Conservation (phyloP, 2,113 vertebrate species). For the Amphiprion ocellaris region DNA sequence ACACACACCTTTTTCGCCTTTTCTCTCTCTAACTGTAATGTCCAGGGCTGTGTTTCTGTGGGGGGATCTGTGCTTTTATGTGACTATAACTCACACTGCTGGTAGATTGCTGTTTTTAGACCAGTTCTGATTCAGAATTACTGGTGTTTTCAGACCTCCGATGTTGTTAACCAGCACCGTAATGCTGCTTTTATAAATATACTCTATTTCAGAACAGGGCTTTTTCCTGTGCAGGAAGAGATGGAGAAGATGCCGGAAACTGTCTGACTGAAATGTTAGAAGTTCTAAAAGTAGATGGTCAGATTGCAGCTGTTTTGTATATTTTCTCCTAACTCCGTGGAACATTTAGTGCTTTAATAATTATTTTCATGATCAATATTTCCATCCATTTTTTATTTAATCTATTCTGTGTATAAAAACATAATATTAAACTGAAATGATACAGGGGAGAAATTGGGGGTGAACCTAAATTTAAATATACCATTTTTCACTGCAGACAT, state of each 20-base stretch:
- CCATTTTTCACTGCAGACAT: too few species aligned
- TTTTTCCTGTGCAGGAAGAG: neutral
- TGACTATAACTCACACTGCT: slow-evolving; percentile 33
- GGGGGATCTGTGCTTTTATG: slow-evolving; percentile 35
- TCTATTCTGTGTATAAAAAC: too few species aligned
- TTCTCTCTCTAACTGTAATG: slow-evolving; percentile 49
- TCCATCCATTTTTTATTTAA: too few species aligned
- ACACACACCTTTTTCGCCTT: slow-evolving; percentile 3
- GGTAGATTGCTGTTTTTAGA: slow-evolving; percentile 59
- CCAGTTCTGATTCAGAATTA: slow-evolving; percentile 50
- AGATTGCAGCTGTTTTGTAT: neutral
- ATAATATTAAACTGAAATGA: too few species aligned
- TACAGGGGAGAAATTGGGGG: too few species aligned
- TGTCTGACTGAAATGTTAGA: neutral
- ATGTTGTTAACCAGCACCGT: slow-evolving; percentile 19
- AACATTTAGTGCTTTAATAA: too few species aligned
- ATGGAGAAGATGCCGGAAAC: neutral
- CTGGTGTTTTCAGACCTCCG: slow-evolving; percentile 12
- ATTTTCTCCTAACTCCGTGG: neutral
- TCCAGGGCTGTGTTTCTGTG: slow-evolving; percentile 47
- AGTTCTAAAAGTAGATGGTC: neutral
- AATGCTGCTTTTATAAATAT: slow-evolving; percentile 15
- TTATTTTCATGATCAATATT: too few species aligned
- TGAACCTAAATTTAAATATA: too few species aligned
- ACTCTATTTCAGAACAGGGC: neutral